Percentiles rank a stretch among this genome's conserved stretches.
These are phyloP conservation scores for Lysiphlebus fabarum DNA, from an alignment of 1,140 invertebrate genomes.

Conservation along the genomic window DNA sequence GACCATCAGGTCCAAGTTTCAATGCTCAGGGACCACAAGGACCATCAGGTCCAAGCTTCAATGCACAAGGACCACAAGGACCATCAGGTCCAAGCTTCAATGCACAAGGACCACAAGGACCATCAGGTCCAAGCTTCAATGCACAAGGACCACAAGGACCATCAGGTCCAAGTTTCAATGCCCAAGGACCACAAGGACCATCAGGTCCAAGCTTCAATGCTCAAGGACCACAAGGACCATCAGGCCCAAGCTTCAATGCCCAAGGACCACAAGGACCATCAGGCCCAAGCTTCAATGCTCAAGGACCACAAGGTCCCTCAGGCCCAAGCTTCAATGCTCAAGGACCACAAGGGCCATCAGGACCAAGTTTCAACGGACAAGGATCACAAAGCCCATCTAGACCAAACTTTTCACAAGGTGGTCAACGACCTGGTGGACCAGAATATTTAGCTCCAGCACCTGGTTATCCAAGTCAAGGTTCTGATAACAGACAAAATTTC, in stretches of 20 bases:
- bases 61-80: conserved; percentile 29
- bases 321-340: conserved; percentile 26
- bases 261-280: conserved; percentile 36
- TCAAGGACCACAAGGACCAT: conserved; percentile 35
- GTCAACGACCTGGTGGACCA: conserved; percentile 23
- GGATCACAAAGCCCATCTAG: conserved; percentile 8
- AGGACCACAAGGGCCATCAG: conserved; percentile 27
- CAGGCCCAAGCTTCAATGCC: conserved; percentile 30
- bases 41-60: conserved; percentile 20
- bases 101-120: conserved; percentile 32
- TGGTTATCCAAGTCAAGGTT: conserved; percentile 1
- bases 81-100: conserved; percentile 30
- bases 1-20: conserved; percentile 28
- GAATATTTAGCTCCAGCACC: conserved; percentile 21
- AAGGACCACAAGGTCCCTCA: conserved; percentile 26
- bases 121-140: conserved; percentile 30
- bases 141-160: conserved; percentile 28
- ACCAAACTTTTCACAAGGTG: not conserved
- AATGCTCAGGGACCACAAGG: conserved; percentile 29
- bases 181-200: conserved; percentile 30
- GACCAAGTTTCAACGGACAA: conserved; percentile 22
- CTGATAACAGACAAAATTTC: conserved; percentile 26
- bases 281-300: conserved; percentile 30
- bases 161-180: conserved; percentile 24
- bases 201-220: conserved; percentile 27